Conservation (phyloP, 2,113 vertebrate genomes). For the Pseudorasbora parva region DNA sequence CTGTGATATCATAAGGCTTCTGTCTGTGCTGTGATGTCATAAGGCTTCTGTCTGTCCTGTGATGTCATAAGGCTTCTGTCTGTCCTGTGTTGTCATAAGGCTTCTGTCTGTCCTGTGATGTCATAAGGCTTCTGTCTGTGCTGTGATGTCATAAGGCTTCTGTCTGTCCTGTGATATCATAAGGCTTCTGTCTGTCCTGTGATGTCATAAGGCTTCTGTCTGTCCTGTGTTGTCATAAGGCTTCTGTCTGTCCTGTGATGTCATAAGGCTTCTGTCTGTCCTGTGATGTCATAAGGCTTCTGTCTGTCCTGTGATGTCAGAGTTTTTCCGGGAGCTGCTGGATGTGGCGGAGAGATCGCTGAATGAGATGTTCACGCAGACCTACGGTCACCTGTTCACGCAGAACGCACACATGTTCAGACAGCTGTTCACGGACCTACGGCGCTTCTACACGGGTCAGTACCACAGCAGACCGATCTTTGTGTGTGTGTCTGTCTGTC, state of each 20-base stretch:
- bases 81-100: slow-evolving; percentile 64
- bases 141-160: slow-evolving; percentile 66
- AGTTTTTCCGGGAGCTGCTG: slow-evolving; percentile 87
- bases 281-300: slow-evolving; percentile 66
- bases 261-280: slow-evolving; percentile 63
- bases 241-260: slow-evolving; percentile 40
- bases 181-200: slow-evolving; percentile 42
- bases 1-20: slow-evolving; percentile 66
- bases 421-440: slow-evolving; percentile 80
- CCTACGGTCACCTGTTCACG: slow-evolving; percentile 84
- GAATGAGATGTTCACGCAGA: slow-evolving; percentile 87
- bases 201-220: slow-evolving; percentile 62
- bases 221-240: slow-evolving; percentile 64
- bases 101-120: slow-evolving; percentile 40
- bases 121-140: slow-evolving; percentile 62
- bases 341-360: slow-evolving; percentile 84
- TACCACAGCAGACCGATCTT: too few relatives aligned
- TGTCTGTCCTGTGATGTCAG: slow-evolving; percentile 65
- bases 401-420: slow-evolving; percentile 84
- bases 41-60: slow-evolving; percentile 42
- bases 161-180: slow-evolving; percentile 60
- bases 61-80: slow-evolving; percentile 62
- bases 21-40: slow-evolving; percentile 60
- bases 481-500: background rate
- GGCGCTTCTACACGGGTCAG: slow-evolving; percentile 83